Conservation (phyloP, 2,888 invertebrate genomes). For the Cybosia mesomella region DNA sequence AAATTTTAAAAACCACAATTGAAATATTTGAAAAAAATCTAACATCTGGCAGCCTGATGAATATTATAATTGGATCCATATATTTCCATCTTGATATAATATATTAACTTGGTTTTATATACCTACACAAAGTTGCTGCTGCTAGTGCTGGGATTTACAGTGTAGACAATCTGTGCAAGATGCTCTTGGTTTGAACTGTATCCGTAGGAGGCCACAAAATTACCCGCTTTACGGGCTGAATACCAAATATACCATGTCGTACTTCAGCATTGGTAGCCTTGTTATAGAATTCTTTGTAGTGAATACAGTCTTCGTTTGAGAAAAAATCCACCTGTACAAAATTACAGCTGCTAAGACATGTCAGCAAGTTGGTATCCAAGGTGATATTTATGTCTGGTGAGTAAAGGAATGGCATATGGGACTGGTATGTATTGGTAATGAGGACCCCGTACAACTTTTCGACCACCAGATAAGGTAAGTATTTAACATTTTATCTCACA, state of each 20-base stretch:
- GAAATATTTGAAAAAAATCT: conserved; percentile 21
- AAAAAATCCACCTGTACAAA: not conserved
- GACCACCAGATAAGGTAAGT: not conserved
- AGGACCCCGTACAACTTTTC: not conserved
- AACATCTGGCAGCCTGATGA: conserved; percentile 48
- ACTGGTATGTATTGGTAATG: not conserved
- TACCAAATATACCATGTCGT: too few relatives aligned
- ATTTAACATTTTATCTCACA: too few relatives aligned
- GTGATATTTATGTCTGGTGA: not conserved
- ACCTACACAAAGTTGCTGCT: not conserved
- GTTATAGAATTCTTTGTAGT: not conserved
- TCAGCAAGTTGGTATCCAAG: not conserved
- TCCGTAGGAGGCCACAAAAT: not conserved
- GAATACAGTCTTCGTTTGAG: not conserved
- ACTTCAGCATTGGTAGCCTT: not conserved
- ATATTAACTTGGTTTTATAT: conserved; percentile 7
- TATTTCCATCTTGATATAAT: conserved; percentile 16
- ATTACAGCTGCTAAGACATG: not conserved
- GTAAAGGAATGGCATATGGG: not conserved
- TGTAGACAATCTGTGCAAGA: not conserved
- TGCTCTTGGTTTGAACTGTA: not conserved
- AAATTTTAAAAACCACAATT: conserved; percentile 18
- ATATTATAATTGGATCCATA: conserved; percentile 32
- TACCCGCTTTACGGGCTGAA: too few relatives aligned
- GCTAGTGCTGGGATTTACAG: not conserved